Percentiles rank a stretch among this genome's conserved stretches.
Conservation (phyloP, 1,140 invertebrate species). For the Trigoniulus corallinus region DNA sequence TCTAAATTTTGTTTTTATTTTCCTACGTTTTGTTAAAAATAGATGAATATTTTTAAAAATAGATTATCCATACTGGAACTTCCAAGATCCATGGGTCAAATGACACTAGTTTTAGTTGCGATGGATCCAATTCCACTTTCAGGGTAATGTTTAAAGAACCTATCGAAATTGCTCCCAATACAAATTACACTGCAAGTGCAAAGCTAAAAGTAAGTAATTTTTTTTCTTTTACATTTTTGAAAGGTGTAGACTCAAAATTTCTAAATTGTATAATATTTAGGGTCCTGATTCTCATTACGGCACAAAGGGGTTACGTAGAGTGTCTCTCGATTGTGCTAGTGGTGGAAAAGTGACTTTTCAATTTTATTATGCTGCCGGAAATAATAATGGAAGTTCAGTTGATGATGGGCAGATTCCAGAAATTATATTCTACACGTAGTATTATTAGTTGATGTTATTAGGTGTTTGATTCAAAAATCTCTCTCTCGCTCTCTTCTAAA, state of each 20-base stretch:
- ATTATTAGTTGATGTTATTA: too few species aligned
- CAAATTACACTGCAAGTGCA: conserved; percentile 64
- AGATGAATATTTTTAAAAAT: conserved; percentile 1
- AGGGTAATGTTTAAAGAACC: conserved; percentile 79
- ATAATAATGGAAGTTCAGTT: conserved; percentile 78
- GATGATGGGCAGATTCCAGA: conserved; percentile 84
- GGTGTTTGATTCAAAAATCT: too few species aligned
- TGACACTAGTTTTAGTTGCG: conserved; percentile 57
- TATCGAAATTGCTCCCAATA: conserved; percentile 60
- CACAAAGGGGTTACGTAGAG: conserved; percentile 57
- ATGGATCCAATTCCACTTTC: conserved; percentile 65
- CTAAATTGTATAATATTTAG: conserved; percentile 32
- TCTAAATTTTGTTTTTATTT: conserved; percentile 1
- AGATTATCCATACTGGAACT: conserved; percentile 55
- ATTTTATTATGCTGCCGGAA: conserved; percentile 68
- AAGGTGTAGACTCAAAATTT: neutral
- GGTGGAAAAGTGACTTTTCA: conserved; percentile 58
- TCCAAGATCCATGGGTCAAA: conserved; percentile 60
- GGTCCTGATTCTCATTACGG: conserved; percentile 79
- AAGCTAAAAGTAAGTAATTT: conserved; percentile 47
- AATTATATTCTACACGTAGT: conserved; percentile 61
- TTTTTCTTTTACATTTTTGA: neutral
- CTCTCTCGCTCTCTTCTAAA: too few species aligned
- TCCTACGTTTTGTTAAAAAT: neutral
- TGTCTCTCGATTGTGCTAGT: conserved; percentile 52